These are phyloP conservation scores for Meandrusa payeni DNA, from an alignment of 2,888 invertebrate genomes.

Conservation along the genomic window DNA sequence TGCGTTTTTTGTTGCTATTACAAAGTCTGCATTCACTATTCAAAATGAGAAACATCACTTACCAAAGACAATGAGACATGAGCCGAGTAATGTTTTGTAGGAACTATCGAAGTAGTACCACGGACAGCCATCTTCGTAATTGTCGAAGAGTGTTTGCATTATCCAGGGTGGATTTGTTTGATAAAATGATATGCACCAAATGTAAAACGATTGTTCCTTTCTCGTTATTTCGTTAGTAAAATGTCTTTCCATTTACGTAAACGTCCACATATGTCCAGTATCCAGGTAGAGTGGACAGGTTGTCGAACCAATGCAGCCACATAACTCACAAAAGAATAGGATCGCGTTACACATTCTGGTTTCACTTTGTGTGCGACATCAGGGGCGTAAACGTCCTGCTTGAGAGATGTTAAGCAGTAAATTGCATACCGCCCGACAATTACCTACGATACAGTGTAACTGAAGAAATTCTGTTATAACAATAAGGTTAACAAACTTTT, in stretches of 20 bases:
- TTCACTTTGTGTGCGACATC: slow-evolving; percentile 58
- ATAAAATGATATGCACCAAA: slow-evolving; percentile 50
- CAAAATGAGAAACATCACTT: too few species aligned
- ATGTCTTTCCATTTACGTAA: slow-evolving; percentile 38
- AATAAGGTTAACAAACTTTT: too few species aligned
- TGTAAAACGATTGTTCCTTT: too few species aligned
- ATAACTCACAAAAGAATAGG: slow-evolving; percentile 51
- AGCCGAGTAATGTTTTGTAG: slow-evolving; percentile 74
- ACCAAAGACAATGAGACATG: slow-evolving; percentile 78
- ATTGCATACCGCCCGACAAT: slow-evolving; percentile 19
- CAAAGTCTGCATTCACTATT: not conserved
- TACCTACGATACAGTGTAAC: slow-evolving; percentile 3
- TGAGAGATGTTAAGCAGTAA: slow-evolving; percentile 26
- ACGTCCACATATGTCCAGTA: slow-evolving; percentile 65
- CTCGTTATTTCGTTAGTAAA: too few species aligned
- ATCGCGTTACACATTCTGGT: slow-evolving; percentile 54
- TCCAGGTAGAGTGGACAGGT: slow-evolving; percentile 70
- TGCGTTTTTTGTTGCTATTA: slow-evolving; percentile 11
- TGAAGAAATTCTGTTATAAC: too few species aligned
- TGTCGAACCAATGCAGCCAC: slow-evolving; percentile 57
- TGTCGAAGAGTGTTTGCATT: slow-evolving; percentile 60
- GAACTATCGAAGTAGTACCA: slow-evolving; percentile 79
- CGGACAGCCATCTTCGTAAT: slow-evolving; percentile 71
- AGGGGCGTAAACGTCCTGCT: slow-evolving; percentile 53
- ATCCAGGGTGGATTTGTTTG: slow-evolving; percentile 34